These are phyloP conservation scores for Eurystomus gularis DNA, from an alignment of 2,113 vertebrate species.

Conservation along the genomic window DNA sequence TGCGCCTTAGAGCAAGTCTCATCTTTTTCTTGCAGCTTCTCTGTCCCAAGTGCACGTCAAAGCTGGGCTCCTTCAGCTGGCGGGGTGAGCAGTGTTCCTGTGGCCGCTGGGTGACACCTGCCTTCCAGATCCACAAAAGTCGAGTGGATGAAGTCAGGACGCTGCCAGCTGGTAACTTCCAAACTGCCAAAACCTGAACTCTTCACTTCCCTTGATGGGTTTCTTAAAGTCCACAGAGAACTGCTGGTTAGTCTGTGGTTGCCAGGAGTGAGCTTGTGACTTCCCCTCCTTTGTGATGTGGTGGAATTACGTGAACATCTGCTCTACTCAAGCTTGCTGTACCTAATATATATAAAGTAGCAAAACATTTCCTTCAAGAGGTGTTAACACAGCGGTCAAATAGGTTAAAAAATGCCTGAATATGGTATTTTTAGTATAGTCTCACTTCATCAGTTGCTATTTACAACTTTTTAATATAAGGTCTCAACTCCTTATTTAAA, in stretches of 20 bases:
- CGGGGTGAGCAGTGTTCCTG: constrained; percentile 93
- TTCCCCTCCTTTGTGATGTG: not conserved
- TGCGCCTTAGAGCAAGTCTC: fast-evolving
- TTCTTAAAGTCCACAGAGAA: fast-evolving
- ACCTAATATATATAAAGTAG: not conserved
- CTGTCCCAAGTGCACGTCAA: constrained; percentile 90
- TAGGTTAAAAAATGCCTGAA: not conserved
- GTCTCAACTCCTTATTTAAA: not conserved
- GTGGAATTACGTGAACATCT: not conserved
- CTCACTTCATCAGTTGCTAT: not conserved
- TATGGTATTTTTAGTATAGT: not conserved
- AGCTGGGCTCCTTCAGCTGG: constrained; percentile 96
- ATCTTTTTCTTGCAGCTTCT: constrained; percentile 80
- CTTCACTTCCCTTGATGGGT: fast-evolving
- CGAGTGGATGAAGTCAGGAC: constrained; percentile 87
- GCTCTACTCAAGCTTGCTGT: not conserved
- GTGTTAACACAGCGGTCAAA: not conserved
- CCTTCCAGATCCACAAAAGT: constrained; percentile 94
- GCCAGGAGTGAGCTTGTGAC: not conserved
- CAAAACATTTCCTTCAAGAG: not conserved
- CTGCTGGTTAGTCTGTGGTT: not conserved
- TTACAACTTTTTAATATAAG: not conserved
- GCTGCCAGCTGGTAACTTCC: constrained; percentile 55
- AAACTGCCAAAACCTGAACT: constrained; percentile 27
- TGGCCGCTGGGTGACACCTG: constrained; percentile 90